Conservation (phyloP, 2,888 invertebrate species). For the Caenorhabditis drosophilae region DNA sequence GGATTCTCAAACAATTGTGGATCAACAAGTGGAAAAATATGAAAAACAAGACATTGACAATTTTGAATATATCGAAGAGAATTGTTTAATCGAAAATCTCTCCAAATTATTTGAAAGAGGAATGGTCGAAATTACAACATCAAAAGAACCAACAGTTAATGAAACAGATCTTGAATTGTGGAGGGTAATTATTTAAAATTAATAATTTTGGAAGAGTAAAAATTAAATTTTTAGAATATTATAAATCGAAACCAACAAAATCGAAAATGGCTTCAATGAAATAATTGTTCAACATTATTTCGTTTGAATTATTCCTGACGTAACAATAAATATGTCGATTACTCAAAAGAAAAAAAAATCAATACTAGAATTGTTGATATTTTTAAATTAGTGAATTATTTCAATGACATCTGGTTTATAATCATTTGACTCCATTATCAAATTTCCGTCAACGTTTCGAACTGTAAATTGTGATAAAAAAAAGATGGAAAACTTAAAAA, state of each 20-base stretch:
- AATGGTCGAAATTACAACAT: not conserved
- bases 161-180: not conserved
- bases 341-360: no score
- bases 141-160: no score
- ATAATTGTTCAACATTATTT: no score
- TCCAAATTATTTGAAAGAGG: not conserved
- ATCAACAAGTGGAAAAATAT: not conserved
- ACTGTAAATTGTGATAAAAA: no score
- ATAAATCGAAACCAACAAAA: constrained; percentile 1
- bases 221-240: not conserved
- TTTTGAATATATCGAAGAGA: not conserved
- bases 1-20: not conserved
- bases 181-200: constrained; percentile 6
- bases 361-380: no score
- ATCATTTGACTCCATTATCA: constrained; percentile 33
- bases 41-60: not conserved
- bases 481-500: not conserved
- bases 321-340: no score
- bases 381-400: not conserved
- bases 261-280: constrained; percentile 2
- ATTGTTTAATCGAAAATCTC: not conserved
- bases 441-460: constrained; percentile 21
- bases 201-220: not conserved
- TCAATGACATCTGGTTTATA: constrained; percentile 14
- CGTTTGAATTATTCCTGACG: no score